Conservation (phyloP, 2,888 invertebrate genomes). For the Zaprionus bogoriensis region DNA sequence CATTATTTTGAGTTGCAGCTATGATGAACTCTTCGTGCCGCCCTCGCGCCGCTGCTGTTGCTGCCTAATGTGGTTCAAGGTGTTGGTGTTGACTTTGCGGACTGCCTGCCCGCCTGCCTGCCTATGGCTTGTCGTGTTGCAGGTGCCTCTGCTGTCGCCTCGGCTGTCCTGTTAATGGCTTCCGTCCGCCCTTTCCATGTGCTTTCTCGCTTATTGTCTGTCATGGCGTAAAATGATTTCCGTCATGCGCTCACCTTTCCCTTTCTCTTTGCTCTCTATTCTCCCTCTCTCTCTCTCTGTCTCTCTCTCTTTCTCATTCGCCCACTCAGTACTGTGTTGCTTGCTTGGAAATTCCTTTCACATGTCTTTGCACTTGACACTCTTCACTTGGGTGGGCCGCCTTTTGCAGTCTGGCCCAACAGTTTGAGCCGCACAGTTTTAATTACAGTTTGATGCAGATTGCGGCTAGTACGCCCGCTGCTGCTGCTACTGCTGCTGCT, state of each 20-base stretch:
- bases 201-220: conserved; percentile 62
- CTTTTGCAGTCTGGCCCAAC: conserved; percentile 42
- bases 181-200: conserved; percentile 41
- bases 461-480: conserved; percentile 38
- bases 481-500: conserved; percentile 16
- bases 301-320: neutral
- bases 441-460: conserved; percentile 62
- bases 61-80: conserved; percentile 70
- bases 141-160: neutral
- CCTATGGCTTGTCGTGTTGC: neutral
- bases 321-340: conserved; percentile 1
- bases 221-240: conserved; percentile 75
- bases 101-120: conserved; percentile 20
- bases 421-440: conserved; percentile 63
- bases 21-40: conserved; percentile 43
- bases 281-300: neutral
- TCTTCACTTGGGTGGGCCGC: conserved; percentile 56
- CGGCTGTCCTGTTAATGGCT: conserved; percentile 61
- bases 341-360: conserved; percentile 54
- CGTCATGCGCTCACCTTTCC: conserved; percentile 39
- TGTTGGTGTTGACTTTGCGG: conserved; percentile 73
- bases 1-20: conserved; percentile 70
- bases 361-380: conserved; percentile 69
- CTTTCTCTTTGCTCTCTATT: neutral
- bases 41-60: neutral